These are phyloP conservation scores for Daboia siamensis DNA, from an alignment of 2,113 vertebrate species.

Conservation along the genomic window DNA sequence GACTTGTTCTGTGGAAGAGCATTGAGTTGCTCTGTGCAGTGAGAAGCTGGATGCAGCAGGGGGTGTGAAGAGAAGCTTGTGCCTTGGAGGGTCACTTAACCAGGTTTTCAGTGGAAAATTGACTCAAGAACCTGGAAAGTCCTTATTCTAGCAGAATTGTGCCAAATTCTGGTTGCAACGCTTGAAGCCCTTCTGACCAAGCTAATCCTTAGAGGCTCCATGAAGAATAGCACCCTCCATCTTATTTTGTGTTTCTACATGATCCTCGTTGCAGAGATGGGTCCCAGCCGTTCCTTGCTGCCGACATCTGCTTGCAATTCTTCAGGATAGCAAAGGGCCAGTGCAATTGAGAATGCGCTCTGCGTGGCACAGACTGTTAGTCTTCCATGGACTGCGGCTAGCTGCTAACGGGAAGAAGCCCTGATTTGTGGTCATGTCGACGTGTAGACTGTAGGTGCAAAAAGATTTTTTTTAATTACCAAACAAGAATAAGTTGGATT, in stretches of 20 bases:
- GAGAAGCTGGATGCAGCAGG: slow-evolving; percentile 22
- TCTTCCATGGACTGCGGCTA: slow-evolving; percentile 1
- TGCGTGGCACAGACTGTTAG: neutral
- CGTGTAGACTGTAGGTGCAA: neutral
- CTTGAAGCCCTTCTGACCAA: neutral
- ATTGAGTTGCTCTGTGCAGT: slow-evolving; percentile 11
- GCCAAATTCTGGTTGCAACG: neutral
- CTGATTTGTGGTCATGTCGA: slow-evolving; percentile 3
- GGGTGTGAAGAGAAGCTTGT: slow-evolving; percentile 20
- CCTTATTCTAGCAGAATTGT: neutral
- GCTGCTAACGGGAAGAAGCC: neutral
- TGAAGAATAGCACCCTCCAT: neutral
- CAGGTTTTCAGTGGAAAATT: neutral
- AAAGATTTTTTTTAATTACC: neutral
- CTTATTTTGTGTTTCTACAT: neutral
- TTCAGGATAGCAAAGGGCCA: neutral
- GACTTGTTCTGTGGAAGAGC: neutral
- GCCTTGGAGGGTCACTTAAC: slow-evolving; percentile 26
- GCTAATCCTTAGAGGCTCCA: neutral
- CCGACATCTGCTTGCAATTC: neutral
- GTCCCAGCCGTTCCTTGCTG: neutral
- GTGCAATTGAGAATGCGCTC: neutral
- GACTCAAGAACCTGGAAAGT: neutral
- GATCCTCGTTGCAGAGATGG: neutral
- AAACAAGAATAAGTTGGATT: neutral